Percentiles rank a stretch among this genome's conserved stretches.
Evolutionary conservation across 2,888 invertebrate genomes (phyloP).

Genomic region (Epistrophe eligans): DNA sequence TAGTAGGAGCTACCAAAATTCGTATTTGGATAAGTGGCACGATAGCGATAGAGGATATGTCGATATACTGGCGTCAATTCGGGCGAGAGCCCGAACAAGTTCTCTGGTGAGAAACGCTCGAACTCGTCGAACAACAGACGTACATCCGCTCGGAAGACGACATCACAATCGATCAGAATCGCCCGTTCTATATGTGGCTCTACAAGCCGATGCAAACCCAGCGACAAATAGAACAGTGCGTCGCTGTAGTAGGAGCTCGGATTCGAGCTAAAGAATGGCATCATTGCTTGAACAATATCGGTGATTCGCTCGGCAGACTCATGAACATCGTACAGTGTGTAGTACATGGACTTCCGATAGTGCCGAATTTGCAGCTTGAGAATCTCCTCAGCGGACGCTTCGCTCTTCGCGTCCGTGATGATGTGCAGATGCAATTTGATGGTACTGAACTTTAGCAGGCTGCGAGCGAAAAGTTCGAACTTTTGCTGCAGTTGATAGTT

Average conservation of each 20-base stretch:
- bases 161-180: slow-evolving; percentile 91
- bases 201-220: slow-evolving; percentile 89
- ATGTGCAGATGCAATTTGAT: slow-evolving; percentile 86
- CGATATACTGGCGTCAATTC: slow-evolving; percentile 92
- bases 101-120: slow-evolving; percentile 86
- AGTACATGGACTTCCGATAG: slow-evolving; percentile 84
- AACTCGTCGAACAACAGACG: slow-evolving; percentile 88
- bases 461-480: slow-evolving; percentile 82
- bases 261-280: slow-evolving; percentile 89
- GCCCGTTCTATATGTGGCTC: slow-evolving; percentile 86
- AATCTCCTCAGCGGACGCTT: slow-evolving; percentile 85
- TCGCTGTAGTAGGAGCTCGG: slow-evolving; percentile 90
- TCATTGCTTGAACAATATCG: slow-evolving; percentile 88
- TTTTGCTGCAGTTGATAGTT: slow-evolving; percentile 82
- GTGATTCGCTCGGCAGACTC: slow-evolving; percentile 86
- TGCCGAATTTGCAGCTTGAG: slow-evolving; percentile 81
- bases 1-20: slow-evolving; percentile 85
- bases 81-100: slow-evolving; percentile 89
- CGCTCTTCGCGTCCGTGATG: slow-evolving; percentile 87
- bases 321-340: slow-evolving; percentile 87
- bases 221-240: slow-evolving; percentile 90
- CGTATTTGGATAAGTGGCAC: slow-evolving; percentile 87
- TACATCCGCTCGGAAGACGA: slow-evolving; percentile 89
- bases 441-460: slow-evolving; percentile 81
- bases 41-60: slow-evolving; percentile 89